Percentiles rank a stretch among this genome's conserved stretches.
Conservation (phyloP, 2,888 invertebrate species). For the Mythimna impura region DNA sequence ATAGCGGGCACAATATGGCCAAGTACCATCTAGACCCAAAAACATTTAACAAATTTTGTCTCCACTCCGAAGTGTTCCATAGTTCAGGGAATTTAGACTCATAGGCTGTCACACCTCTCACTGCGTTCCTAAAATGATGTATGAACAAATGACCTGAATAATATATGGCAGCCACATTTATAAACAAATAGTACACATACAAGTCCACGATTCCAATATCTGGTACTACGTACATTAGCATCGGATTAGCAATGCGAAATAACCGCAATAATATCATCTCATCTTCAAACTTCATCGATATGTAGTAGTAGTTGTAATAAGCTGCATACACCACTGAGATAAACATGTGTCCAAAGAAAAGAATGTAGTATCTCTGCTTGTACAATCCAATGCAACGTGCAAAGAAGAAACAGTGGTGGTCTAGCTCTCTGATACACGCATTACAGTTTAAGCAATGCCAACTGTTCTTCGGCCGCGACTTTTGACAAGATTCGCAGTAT, state of each 20-base stretch:
- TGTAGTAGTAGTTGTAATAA: conserved; percentile 92
- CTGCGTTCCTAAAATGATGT: conserved; percentile 85
- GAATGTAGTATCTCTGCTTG: conserved; percentile 95
- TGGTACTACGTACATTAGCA: conserved; percentile 66
- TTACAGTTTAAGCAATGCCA: conserved; percentile 96
- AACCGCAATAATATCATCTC: conserved; percentile 63
- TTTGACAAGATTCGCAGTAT: conserved; percentile 94
- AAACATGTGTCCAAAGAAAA: conserved; percentile 93
- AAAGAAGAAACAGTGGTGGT: conserved; percentile 96
- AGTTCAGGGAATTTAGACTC: conserved; percentile 80
- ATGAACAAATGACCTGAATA: conserved; percentile 70
- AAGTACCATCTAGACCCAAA: conserved; percentile 91
- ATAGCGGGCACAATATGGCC: conserved; percentile 77
- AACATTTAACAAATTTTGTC: conserved; percentile 92
- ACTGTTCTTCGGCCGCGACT: conserved; percentile 92
- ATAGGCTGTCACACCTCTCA: conserved; percentile 87
- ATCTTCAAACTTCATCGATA: conserved; percentile 81
- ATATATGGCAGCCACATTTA: conserved; percentile 71
- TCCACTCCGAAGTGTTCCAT: conserved; percentile 92
- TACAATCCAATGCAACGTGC: conserved; percentile 95
- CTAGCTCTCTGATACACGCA: conserved; percentile 94
- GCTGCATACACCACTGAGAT: conserved; percentile 92
- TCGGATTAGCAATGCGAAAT: conserved; percentile 72
- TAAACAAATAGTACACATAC: conserved; percentile 70
- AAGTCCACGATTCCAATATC: conserved; percentile 72